phyloP scores from a whole-genome alignment of 2,797 vertebrate genomes.

The Yasuhikotakia modesta region DNA sequence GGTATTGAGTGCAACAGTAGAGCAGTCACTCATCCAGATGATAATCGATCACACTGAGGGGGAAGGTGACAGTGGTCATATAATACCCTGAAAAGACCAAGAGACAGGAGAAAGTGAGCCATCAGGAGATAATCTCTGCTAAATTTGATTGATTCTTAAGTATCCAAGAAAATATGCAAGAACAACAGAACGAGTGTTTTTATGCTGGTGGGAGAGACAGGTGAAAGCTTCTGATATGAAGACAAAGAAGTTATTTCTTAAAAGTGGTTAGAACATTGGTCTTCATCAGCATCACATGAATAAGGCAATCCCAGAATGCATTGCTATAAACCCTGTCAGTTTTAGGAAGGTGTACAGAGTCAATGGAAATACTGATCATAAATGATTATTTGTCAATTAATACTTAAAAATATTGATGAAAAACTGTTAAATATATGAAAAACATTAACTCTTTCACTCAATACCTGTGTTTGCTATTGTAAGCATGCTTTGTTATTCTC shows the following conservation, averaged over 20 bases:
- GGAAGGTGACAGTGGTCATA: slow-evolving; percentile 26
- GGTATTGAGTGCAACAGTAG: slow-evolving; percentile 35
- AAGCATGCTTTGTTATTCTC: no score
- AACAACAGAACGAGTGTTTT: neutral
- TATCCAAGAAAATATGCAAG: neutral
- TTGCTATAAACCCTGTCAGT: no score
- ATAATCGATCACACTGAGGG: slow-evolving; percentile 37
- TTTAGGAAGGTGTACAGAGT: no score
- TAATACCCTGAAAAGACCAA: neutral
- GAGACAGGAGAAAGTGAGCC: neutral
- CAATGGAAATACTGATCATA: no score
- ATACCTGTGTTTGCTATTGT: no score
- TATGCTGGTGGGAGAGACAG: neutral
- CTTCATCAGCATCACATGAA: no score
- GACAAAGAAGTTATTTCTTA: neutral
- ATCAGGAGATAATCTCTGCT: neutral
- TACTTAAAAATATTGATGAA: no score
- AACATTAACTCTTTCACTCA: no score
- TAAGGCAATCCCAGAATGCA: no score
- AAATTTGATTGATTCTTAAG: neutral
- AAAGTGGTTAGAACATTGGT: no score
- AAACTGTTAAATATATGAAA: no score
- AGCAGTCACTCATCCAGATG: slow-evolving; percentile 12
- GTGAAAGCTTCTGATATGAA: neutral
- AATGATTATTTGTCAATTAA: no score